Base-by-base conservation (phyloP, 2,113 vertebrate species). In the Casuarius casuarius region DNA sequence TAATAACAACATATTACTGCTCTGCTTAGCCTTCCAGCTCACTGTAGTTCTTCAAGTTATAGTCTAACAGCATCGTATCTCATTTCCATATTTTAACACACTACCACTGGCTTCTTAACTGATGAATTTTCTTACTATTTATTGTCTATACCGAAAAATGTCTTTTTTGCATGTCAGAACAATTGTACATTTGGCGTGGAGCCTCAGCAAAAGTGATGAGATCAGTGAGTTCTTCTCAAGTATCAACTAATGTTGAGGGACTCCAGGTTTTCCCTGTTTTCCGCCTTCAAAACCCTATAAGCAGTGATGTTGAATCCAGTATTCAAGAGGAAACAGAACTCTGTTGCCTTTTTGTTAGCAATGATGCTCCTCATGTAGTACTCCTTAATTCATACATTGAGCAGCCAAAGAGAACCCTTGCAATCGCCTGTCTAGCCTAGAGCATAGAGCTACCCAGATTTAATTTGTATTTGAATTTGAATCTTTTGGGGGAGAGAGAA, bases 401-500 rank as follows among this genome's bases (percentile, higher is more conserved):
- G 63, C 52, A 90, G 58, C 59, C 71, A 76, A 61, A 68, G 65
- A 66, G 52, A 94, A 52, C 26, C 35, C 62, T 65, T 82, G 66
- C 56, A 87, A 56, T 84, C 40, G 42, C 13, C 44, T 82, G 35
- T 46, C 48, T 72, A 79, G 87, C 90, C 74, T 88, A 20, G 2
- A 92, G 84, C 14, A 0, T 92, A 73, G 95, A 85, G 65, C 26
- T 94, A 54, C 31, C 44, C 35, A 62, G 49, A 73, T 93, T 89
- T 77, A 70, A 70, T 87, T 91, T 92, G 77, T 85, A 2, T 80
- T 92, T 92, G 87, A 94, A 84, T 71, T 91, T 61, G 15, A 58
- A 44, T 83, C 58, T 65, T 89, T 63, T 78, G 61, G 89, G 80
- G 13, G 23, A 65, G 51, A 49, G 92, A 16, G 42, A 89, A 56